Base-by-base conservation (phyloP, 2,888 invertebrate genomes). In the Cantharis rufa region DNA sequence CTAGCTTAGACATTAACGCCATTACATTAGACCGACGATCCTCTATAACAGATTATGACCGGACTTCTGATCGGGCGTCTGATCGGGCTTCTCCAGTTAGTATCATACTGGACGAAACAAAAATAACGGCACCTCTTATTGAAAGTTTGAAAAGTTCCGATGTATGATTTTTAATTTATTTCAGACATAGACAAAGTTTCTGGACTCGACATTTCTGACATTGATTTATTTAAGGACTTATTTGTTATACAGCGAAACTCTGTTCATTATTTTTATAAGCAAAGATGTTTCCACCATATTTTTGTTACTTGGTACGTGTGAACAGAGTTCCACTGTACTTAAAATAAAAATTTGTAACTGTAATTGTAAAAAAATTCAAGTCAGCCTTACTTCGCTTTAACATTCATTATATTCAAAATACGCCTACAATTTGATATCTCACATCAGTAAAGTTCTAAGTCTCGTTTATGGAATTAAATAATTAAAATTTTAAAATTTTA, bases 61-160 rank as follows among this genome's bases (percentile, higher is more conserved):
- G 80, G 10, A 70, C 78, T 2, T 79, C 83, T 9, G 32, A 32
- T 13, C 32, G 32, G 13, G n/a, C 48, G n/a, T 82, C 71, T 13
- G 79, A 81, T 27, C 78, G 80, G 13, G 71, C 78, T 3, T 79
- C 83, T 9, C 81, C 82, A 11, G 82, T 86, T 66, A 86, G 84
- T 70, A 85, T 87, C 71, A 84, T 82, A 48, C 79, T 88, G 77
- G 88, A 88, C 32, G 88, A 88, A 13, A 83, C 85, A 4, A 86
- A 83, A 79, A 84, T 87, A 66, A 86, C 87, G 13, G 87, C 86
- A 69, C 88, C 88, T 21, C 83, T 88, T 64, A 79, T 88, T 66
- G 87, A 87, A 80, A 82, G 84, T 62, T 82, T 87, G 69, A 87
- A 86, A 81, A 88, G 87, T 80, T 87, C 88, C 15, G 87, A 88